Percentiles rank a stretch among this genome's conserved stretches.
Conservation (phyloP, 2,113 vertebrate genomes). For the Prunella himalayana region DNA sequence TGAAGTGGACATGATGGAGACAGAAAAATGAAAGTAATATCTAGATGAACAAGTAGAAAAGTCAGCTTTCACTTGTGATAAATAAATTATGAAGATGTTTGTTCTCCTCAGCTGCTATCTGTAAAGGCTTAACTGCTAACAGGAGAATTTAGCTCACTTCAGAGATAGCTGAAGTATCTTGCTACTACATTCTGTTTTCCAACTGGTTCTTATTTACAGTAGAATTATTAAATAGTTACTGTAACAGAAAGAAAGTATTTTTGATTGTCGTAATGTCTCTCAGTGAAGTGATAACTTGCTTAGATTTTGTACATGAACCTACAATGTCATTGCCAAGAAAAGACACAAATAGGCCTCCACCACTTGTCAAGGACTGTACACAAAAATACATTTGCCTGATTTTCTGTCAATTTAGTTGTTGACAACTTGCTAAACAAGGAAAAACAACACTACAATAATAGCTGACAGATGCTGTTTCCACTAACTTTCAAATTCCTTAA, state of each 20-base stretch:
- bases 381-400: background rate
- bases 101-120: constrained; percentile 37
- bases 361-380: background rate
- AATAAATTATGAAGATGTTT: constrained; percentile 50
- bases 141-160: background rate
- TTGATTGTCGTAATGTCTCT: background rate
- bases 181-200: background rate
- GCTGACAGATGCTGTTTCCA: constrained; percentile 61
- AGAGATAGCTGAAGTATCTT: background rate
- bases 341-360: background rate
- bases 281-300: background rate
- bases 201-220: constrained; percentile 6
- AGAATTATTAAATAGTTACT: constrained; percentile 21
- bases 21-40: background rate
- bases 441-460: constrained; percentile 16
- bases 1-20: background rate
- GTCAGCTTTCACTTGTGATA: constrained; percentile 20
- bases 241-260: background rate
- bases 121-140: background rate
- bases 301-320: background rate
- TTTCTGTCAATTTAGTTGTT: constrained; percentile 36
- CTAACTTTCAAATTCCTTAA: background rate
- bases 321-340: background rate
- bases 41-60: background rate
- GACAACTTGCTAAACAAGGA: constrained; percentile 59